Conservation (phyloP, 2,797 vertebrate species). For the Furcifer pardalis region DNA sequence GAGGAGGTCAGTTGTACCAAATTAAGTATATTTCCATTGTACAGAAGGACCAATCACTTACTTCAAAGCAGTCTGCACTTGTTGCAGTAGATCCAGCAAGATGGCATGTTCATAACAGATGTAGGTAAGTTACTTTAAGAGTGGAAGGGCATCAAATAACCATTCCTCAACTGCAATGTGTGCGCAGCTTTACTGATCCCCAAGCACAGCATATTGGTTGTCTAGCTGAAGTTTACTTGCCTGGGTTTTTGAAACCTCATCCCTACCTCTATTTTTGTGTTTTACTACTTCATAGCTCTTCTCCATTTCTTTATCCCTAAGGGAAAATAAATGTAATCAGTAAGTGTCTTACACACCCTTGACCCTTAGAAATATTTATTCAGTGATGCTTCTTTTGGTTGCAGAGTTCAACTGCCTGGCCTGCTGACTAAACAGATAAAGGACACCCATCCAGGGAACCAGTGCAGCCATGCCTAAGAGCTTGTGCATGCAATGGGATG, state of each 20-base stretch:
- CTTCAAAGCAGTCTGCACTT: constrained; percentile 71
- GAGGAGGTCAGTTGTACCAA: constrained; percentile 77
- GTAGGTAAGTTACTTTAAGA: constrained; percentile 86
- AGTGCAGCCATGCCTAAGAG: background rate
- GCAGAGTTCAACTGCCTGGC: constrained; percentile 13
- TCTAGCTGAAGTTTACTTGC: constrained; percentile 94
- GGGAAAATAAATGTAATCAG: constrained; percentile 83
- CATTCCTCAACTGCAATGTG: constrained; percentile 81
- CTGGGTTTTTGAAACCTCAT: constrained; percentile 86
- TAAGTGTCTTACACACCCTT: constrained; percentile 71
- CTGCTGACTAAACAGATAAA: background rate
- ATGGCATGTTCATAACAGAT: constrained; percentile 76
- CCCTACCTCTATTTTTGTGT: constrained; percentile 93
- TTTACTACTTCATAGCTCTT: constrained; percentile 98
- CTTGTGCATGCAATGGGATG: background rate
- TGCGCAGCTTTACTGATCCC: constrained; percentile 88
- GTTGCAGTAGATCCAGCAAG: constrained; percentile 76
- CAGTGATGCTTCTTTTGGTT: constrained; percentile 22
- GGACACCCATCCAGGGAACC: background rate
- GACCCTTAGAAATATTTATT: constrained; percentile 32
- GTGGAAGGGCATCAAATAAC: constrained; percentile 81
- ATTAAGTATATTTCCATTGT: constrained; percentile 71
- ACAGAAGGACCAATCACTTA: constrained; percentile 72
- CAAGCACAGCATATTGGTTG: constrained; percentile 97
- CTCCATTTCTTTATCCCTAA: constrained; percentile 96